Evolutionary conservation across 1,140 invertebrate species (phyloP).

Genomic region (Orius insidiosus): DNA sequence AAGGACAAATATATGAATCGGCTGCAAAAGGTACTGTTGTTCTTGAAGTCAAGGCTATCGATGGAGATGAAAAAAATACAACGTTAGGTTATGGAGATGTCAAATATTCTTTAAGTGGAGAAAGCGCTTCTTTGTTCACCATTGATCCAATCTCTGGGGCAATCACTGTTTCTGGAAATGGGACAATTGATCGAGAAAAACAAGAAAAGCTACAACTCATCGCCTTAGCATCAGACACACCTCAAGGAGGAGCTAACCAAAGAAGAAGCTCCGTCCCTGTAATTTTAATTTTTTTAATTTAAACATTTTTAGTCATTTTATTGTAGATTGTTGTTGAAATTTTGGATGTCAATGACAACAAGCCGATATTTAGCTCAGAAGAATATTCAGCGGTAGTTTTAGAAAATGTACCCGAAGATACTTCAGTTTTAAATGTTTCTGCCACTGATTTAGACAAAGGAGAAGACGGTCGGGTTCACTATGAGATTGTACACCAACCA

Average conservation of each 20-base stretch:
- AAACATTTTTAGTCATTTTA: too few species aligned
- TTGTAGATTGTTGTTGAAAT: constrained; percentile 51
- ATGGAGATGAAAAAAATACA: constrained; percentile 45
- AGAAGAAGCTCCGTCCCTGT: constrained; percentile 33
- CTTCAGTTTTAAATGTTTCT: constrained; percentile 50
- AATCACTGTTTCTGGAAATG: constrained; percentile 45
- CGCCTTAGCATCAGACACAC: constrained; percentile 55
- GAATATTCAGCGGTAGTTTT: constrained; percentile 38
- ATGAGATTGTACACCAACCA: constrained; percentile 51
- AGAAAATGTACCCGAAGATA: constrained; percentile 50
- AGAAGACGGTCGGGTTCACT: constrained; percentile 42
- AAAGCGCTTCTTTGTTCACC: constrained; percentile 49
- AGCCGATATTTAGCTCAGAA: constrained; percentile 32
- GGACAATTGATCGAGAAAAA: constrained; percentile 53
- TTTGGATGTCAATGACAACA: constrained; percentile 68
- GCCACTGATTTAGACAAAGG: constrained; percentile 64
- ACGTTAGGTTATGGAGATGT: constrained; percentile 47
- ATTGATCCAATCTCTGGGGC: constrained; percentile 48
- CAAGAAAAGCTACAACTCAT: constrained; percentile 47
- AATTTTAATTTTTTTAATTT: constrained; percentile 13
- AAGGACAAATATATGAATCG: constrained; percentile 50
- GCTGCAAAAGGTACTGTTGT: constrained; percentile 46
- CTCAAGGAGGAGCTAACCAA: constrained; percentile 42
- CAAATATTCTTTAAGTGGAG: constrained; percentile 47
- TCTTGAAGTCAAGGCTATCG: constrained; percentile 46